Evolutionary conservation across 2,113 vertebrate species (phyloP).

Genomic region (Terrapene triunguis): DNA sequence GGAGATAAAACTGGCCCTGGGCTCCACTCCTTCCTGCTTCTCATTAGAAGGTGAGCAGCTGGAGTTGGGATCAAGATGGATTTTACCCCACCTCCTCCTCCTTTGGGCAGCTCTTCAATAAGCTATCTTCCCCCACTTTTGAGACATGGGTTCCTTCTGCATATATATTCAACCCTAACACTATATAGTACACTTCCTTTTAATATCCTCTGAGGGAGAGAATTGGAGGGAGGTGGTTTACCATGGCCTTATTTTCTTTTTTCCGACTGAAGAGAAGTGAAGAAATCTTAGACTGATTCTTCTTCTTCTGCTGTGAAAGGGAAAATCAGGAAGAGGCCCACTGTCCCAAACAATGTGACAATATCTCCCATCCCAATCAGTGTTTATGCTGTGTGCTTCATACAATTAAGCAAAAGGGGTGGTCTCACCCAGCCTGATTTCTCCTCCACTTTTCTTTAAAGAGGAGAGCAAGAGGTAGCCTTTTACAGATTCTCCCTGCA

Average conservation of each 20-base stretch:
- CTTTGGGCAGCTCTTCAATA: neutral
- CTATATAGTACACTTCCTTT: neutral
- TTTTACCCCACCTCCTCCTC: neutral
- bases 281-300: neutral
- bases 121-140: neutral
- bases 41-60: neutral
- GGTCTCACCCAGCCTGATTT: neutral
- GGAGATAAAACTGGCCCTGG: neutral
- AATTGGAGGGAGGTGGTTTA: neutral
- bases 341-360: neutral
- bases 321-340: neutral
- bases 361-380: accelerated
- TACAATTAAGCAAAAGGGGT: neutral
- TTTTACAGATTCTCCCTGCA: neutral
- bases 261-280: neutral
- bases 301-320: neutral
- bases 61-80: neutral
- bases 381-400: neutral
- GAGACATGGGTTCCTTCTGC: neutral
- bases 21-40: neutral
- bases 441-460: neutral
- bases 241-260: neutral
- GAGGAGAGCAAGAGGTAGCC: neutral
- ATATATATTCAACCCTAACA: neutral
- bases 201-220: neutral